These are phyloP conservation scores for Alosa alosa DNA, from an alignment of 2,113 vertebrate genomes.

Conservation along the genomic window DNA sequence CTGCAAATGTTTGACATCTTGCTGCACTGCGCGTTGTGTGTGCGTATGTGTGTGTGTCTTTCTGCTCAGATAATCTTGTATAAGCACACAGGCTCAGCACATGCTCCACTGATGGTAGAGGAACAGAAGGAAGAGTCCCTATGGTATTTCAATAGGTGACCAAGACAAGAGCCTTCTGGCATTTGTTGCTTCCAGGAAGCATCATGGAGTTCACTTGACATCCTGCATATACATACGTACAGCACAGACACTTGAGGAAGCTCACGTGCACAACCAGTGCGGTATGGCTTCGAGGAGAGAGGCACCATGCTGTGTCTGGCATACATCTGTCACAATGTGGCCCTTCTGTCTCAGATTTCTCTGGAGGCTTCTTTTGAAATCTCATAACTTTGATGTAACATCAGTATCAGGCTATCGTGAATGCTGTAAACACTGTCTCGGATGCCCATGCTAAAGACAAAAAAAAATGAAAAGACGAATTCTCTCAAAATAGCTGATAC, in stretches of 20 bases:
- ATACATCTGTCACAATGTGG: conserved; percentile 22
- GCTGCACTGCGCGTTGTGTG: neutral
- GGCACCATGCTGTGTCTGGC: conserved; percentile 5
- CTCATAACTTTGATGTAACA: neutral
- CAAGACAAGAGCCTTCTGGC: neutral
- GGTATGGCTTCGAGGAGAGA: neutral
- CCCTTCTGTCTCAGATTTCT: neutral
- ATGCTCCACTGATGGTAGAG: neutral
- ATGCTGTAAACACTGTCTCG: neutral
- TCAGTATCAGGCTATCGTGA: neutral
- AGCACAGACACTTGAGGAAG: neutral
- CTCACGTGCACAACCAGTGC: neutral
- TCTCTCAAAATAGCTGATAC: neutral
- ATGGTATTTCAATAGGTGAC: neutral
- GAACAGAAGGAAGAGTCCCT: neutral
- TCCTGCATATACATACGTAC: neutral
- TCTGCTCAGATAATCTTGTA: neutral
- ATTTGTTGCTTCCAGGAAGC: neutral
- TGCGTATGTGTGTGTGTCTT: neutral
- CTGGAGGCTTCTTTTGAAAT: conserved; percentile 17
- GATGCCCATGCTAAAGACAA: neutral
- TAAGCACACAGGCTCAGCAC: neutral
- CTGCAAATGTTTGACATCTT: too few relatives aligned
- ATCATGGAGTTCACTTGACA: neutral
- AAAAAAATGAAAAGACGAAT: neutral